Conservation (phyloP, 2,888 invertebrate species). For the Bursaphelenchus okinawaensis region DNA sequence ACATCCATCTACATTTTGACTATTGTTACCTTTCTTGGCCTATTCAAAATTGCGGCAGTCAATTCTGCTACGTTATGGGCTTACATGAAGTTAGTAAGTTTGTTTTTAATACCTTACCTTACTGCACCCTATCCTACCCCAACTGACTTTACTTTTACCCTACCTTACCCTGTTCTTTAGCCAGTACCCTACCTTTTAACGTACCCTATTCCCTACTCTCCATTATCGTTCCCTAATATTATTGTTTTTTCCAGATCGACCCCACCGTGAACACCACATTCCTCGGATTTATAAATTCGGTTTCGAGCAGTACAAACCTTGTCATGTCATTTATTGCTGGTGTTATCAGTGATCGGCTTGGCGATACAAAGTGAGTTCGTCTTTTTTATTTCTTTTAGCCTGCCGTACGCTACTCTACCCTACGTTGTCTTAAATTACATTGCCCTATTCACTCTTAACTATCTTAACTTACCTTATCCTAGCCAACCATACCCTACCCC, state of each 20-base stretch:
- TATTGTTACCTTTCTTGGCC: conserved; percentile 18
- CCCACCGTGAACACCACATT: not conserved
- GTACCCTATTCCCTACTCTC: too few relatives aligned
- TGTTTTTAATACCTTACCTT: not conserved
- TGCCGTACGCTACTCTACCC: too few relatives aligned
- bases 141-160: too few relatives aligned
- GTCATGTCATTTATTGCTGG: not conserved
- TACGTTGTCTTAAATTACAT: too few relatives aligned
- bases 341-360: not conserved
- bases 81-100: conserved; percentile 22
- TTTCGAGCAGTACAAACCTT: not conserved
- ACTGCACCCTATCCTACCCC: too few relatives aligned
- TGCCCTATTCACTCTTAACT: too few relatives aligned
- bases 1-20: conserved; percentile 24
- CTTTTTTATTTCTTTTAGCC: too few relatives aligned
- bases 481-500: too few relatives aligned
- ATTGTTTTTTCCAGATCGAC: not conserved
- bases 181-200: too few relatives aligned
- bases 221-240: too few relatives aligned
- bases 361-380: not conserved
- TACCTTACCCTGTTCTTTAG: too few relatives aligned
- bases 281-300: not conserved
- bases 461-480: too few relatives aligned
- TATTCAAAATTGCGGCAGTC: conserved; percentile 18
- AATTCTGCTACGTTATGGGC: conserved; percentile 19